phyloP scores from a whole-genome alignment of 2,113 vertebrate genomes.

The Aptenodytes patagonicus region DNA sequence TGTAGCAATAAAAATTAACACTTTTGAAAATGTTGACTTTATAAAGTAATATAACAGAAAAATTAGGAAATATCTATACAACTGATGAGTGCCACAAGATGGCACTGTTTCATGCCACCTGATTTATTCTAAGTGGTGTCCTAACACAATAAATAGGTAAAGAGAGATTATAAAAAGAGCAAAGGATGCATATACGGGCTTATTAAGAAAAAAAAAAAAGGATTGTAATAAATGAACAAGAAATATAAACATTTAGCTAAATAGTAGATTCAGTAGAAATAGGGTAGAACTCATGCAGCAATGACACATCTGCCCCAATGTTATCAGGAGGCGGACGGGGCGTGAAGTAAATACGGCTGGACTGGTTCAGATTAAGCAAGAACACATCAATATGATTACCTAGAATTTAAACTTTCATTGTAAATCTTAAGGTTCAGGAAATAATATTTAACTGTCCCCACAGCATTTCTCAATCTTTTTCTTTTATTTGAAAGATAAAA shows the following conservation, averaged over 20 bases:
- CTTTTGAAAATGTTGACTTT: background rate
- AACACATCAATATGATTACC: background rate
- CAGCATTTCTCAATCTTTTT: background rate
- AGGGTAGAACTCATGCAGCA: background rate
- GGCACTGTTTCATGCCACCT: slow-evolving; percentile 27
- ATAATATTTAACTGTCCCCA: background rate
- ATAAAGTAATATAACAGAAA: background rate
- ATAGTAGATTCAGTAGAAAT: background rate
- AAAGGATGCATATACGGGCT: background rate
- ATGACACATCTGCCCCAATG: background rate
- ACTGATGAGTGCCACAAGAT: slow-evolving; percentile 43
- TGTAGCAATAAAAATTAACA: background rate
- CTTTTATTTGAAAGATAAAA: background rate
- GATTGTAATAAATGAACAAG: background rate
- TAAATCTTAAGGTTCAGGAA: background rate
- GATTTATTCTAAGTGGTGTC: background rate
- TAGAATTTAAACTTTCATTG: background rate
- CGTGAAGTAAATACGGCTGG: background rate
- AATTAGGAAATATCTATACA: background rate
- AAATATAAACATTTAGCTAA: background rate
- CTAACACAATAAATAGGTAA: background rate
- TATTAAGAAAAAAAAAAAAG: background rate
- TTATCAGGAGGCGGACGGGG: background rate
- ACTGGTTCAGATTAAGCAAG: background rate
- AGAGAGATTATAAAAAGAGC: background rate